A percentile compares a stretch with the other conserved stretches of the same genome.
Conservation (phyloP, 2,797 vertebrate species). For the Pangasius sanitwongsei region DNA sequence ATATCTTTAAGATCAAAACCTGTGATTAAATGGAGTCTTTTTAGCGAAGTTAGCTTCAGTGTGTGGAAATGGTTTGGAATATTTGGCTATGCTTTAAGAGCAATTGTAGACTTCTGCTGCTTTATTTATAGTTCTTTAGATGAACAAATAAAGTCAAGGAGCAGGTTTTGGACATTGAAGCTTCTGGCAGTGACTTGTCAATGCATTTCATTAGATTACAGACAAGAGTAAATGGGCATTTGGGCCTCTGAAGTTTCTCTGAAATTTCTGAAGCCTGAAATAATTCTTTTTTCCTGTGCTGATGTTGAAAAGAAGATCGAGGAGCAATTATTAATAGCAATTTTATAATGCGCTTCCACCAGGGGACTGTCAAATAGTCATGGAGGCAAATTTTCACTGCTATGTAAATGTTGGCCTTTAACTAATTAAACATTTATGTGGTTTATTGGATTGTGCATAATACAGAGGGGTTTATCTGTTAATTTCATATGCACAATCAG, state of each 20-base stretch:
- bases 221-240: background rate
- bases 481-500: background rate
- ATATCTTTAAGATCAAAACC: background rate
- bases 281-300: background rate
- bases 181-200: background rate
- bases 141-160: background rate
- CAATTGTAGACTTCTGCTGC: background rate
- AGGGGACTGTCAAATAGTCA: background rate
- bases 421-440: background rate
- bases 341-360: background rate
- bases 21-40: background rate
- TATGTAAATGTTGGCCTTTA: background rate
- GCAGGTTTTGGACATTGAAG: constrained; percentile 10
- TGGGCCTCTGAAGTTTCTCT: background rate
- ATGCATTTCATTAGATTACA: background rate
- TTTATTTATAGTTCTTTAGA: constrained; percentile 10
- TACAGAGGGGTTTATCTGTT: background rate
- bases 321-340: constrained; percentile 1
- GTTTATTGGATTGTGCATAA: background rate
- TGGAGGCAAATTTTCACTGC: background rate
- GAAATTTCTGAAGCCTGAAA: background rate
- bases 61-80: background rate
- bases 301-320: background rate
- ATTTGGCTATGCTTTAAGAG: background rate
- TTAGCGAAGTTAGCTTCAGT: background rate